These are phyloP conservation scores for Sylvilagus bachmani DNA, from an alignment of 2,113 vertebrate species.

Conservation along the genomic window DNA sequence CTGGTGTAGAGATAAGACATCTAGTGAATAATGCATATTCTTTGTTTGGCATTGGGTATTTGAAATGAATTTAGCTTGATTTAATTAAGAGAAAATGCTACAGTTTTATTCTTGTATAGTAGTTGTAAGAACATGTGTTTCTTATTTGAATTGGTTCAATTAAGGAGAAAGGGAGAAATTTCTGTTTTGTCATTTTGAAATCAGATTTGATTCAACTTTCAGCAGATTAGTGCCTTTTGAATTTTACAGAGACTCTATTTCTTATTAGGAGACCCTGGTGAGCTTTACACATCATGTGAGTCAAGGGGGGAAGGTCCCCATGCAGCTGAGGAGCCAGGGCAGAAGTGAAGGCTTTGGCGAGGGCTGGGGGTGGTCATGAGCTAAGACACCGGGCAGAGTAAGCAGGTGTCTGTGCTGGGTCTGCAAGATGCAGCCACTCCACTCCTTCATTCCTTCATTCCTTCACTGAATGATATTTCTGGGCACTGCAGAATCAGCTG, in stretches of 20 bases:
- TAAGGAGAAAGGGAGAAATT: background rate
- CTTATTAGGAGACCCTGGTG: background rate
- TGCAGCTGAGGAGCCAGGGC: background rate
- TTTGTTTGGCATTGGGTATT: background rate
- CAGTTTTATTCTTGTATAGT: background rate
- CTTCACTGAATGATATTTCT: too few relatives aligned
- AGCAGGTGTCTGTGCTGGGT: background rate
- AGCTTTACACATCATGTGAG: background rate
- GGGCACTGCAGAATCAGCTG: background rate
- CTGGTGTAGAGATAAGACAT: too few relatives aligned
- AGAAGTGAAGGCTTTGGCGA: background rate
- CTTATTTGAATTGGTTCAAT: background rate
- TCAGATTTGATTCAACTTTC: background rate
- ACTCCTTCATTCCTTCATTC: background rate
- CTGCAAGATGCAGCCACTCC: too few relatives aligned
- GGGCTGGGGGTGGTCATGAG: too few relatives aligned
- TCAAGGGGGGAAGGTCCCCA: background rate
- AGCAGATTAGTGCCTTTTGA: background rate
- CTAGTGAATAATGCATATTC: too few relatives aligned
- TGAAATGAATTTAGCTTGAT: background rate
- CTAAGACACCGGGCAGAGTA: too few relatives aligned
- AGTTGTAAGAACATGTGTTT: background rate
- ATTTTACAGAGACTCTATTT: background rate
- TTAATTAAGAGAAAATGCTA: background rate
- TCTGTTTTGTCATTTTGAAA: background rate